These are phyloP conservation scores for Lepidotrigona ventralis DNA, from an alignment of 1,140 invertebrate genomes.

Conservation along the genomic window DNA sequence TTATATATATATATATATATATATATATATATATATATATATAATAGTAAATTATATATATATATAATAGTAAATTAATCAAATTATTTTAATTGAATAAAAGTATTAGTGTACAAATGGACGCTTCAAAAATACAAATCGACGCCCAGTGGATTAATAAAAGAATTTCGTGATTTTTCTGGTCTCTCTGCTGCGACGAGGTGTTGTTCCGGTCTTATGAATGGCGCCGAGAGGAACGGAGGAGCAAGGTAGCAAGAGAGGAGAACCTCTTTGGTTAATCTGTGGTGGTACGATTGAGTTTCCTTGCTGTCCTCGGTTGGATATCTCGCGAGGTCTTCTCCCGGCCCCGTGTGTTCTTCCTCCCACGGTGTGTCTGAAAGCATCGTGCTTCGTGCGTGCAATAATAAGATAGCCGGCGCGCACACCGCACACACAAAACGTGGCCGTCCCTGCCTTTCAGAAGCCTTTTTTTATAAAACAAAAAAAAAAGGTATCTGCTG, in stretches of 20 bases:
- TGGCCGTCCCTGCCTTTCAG: neutral
- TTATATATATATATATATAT: too few relatives aligned
- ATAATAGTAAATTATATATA: too few relatives aligned
- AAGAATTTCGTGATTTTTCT: neutral
- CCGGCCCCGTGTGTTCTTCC: neutral
- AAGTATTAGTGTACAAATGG: too few relatives aligned
- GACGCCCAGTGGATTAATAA: too few relatives aligned
- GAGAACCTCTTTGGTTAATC: conserved; percentile 17
- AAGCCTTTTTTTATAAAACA: conserved; percentile 6
- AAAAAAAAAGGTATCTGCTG: neutral
- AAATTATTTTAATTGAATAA: too few relatives aligned
- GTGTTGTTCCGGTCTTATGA: neutral
- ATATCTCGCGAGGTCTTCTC: conserved; percentile 8
- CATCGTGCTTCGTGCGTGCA: conserved; percentile 4
- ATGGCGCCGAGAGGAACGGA: conserved; percentile 1
- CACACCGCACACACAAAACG: neutral
- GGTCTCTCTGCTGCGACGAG: neutral
- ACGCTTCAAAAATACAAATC: too few relatives aligned
- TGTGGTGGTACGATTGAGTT: conserved; percentile 14
- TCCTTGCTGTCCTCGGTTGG: conserved; percentile 10
- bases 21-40: too few relatives aligned
- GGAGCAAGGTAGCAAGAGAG: neutral
- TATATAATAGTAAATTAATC: too few relatives aligned
- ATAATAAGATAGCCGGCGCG: conserved; percentile 16
- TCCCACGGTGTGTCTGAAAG: conserved; percentile 23